These are phyloP conservation scores for Benitochromis conjunctus DNA, from an alignment of 2,113 vertebrate species.

Conservation along the genomic window DNA sequence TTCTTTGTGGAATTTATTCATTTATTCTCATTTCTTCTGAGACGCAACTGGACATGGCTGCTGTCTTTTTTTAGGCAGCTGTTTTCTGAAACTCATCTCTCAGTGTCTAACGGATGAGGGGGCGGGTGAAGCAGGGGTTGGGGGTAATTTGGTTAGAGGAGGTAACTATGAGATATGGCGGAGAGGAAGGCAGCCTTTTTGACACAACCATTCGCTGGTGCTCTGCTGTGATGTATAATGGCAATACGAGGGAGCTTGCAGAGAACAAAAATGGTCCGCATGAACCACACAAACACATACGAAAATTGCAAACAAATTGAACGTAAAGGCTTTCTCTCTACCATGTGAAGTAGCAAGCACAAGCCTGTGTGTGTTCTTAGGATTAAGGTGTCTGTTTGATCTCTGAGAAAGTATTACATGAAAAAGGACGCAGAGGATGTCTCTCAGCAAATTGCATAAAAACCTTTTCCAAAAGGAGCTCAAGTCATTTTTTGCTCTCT, in stretches of 20 bases:
- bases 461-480: conserved; percentile 34
- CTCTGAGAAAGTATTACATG: conserved; percentile 25
- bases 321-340: conserved; percentile 37
- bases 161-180: conserved; percentile 79
- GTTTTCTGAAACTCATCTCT: conserved; percentile 51
- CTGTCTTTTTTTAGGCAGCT: conserved; percentile 39
- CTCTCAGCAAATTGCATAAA: conserved; percentile 40
- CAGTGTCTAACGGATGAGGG: conserved; percentile 40
- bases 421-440: conserved; percentile 15
- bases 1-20: conserved; percentile 1
- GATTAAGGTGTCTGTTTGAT: conserved; percentile 45
- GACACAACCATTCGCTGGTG: conserved; percentile 63
- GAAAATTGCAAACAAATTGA: conserved; percentile 42
- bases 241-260: conserved; percentile 63
- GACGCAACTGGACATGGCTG: conserved; percentile 29
- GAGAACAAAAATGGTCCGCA: conserved; percentile 30
- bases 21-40: conserved; percentile 21
- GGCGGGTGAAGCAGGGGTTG: conserved; percentile 32
- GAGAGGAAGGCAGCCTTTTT: conserved; percentile 63
- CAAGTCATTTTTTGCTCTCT: conserved; percentile 34
- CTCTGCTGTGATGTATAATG: conserved; percentile 72
- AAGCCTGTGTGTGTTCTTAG: not conserved
- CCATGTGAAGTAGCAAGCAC: conserved; percentile 3
- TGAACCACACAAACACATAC: not conserved
- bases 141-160: conserved; percentile 77